These are phyloP conservation scores for Chitala chitala DNA, from an alignment of 2,113 vertebrate genomes.

Conservation along the genomic window DNA sequence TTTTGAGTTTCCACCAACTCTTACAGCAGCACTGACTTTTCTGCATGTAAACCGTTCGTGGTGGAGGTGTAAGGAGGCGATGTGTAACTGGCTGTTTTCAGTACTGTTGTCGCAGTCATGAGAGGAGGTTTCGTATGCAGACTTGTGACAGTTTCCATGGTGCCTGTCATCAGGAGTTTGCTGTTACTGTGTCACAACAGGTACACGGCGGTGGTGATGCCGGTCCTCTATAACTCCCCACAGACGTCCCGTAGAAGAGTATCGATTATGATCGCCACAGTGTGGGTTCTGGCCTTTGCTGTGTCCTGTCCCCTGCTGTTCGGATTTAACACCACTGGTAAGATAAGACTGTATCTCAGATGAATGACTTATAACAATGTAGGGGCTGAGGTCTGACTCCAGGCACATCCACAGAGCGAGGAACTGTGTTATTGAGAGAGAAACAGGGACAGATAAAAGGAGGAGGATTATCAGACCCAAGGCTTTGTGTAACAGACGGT, in stretches of 20 bases:
- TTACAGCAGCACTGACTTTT: no score
- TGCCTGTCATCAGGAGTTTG: conserved; percentile 4
- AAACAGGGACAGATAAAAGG: not conserved
- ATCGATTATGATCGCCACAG: conserved; percentile 77
- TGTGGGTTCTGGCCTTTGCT: conserved; percentile 84
- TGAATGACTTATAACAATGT: no score
- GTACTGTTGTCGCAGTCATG: not conserved
- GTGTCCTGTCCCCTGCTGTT: conserved; percentile 91
- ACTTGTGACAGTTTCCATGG: not conserved
- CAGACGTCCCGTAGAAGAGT: conserved; percentile 82
- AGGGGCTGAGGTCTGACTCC: no score
- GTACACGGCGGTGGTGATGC: conserved; percentile 91
- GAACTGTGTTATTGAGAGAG: not conserved
- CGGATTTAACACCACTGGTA: conserved; percentile 94
- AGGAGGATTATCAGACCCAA: no score
- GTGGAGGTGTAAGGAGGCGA: no score
- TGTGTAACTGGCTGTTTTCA: no score
- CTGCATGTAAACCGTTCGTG: no score
- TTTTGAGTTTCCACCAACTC: no score
- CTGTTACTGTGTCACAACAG: conserved; percentile 52
- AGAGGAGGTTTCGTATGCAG: not conserved
- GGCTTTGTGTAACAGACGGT: no score
- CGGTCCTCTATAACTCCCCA: conserved; percentile 80
- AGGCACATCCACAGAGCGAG: not conserved
- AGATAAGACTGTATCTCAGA: conserved; percentile 24